Percentiles rank a stretch among this genome's conserved stretches.
These are phyloP conservation scores for Crotalus tigris DNA, from an alignment of 2,113 vertebrate species.

Conservation along the genomic window DNA sequence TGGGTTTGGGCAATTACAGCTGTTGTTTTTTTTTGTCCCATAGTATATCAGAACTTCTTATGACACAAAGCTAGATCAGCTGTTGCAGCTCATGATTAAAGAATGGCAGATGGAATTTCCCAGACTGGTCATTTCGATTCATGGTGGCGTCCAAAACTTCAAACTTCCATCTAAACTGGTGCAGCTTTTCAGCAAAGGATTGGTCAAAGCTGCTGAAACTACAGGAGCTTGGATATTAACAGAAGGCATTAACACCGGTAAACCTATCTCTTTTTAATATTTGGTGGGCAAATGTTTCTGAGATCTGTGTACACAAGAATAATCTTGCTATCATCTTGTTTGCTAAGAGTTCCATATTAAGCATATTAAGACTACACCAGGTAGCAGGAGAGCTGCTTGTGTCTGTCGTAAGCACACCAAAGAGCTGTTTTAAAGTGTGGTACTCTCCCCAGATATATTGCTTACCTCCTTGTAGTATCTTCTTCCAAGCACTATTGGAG, in stretches of 20 bases:
- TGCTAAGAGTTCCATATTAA: not conserved
- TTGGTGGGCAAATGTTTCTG: not conserved
- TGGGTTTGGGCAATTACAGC: not conserved
- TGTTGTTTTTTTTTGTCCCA: not conserved
- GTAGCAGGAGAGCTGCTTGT: not conserved
- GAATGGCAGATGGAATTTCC: slow-evolving; percentile 97
- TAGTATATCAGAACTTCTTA: slow-evolving; percentile 90
- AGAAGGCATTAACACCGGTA: slow-evolving; percentile 91
- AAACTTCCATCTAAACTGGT: slow-evolving; percentile 80
- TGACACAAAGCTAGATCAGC: slow-evolving; percentile 80
- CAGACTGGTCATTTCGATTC: slow-evolving; percentile 89
- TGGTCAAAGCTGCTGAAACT: slow-evolving; percentile 88
- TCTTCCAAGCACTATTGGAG: not conserved
- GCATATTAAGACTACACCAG: not conserved
- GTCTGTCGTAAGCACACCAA: not conserved
- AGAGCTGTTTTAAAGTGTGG: not conserved
- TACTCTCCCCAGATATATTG: not conserved
- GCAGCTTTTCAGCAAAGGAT: slow-evolving; percentile 86
- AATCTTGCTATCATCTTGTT: not conserved
- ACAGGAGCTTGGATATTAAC: slow-evolving; percentile 96
- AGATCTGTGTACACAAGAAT: not conserved
- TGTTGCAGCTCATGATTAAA: slow-evolving; percentile 87
- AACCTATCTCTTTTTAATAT: not conserved
- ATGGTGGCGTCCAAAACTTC: slow-evolving; percentile 90
- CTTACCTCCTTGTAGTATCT: not conserved